Conservation (phyloP, 2,888 invertebrate species). For the Frankliniella fusca region DNA sequence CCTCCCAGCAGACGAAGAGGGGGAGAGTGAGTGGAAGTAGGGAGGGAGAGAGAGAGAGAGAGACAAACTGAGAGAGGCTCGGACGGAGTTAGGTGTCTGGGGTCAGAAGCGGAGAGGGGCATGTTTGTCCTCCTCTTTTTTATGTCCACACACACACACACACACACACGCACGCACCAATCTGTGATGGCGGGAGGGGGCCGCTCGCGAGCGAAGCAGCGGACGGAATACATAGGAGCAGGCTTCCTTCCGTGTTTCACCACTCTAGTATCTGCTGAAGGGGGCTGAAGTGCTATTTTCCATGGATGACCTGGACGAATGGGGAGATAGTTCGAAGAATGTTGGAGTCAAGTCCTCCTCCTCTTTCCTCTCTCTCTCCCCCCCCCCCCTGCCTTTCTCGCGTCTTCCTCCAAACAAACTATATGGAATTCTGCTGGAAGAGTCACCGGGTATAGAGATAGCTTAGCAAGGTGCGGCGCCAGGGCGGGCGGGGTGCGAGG, state of each 20-base stretch:
- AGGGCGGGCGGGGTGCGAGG: not conserved
- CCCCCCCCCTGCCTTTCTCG: not conserved
- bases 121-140: slow-evolving; percentile 9
- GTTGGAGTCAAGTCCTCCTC: not conserved
- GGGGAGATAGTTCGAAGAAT: not conserved
- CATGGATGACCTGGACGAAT: not conserved
- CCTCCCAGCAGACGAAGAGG: not conserved
- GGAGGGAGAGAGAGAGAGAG: too few relatives aligned
- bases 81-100: slow-evolving; percentile 5
- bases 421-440: not conserved
- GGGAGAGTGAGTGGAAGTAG: not conserved
- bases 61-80: not conserved
- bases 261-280: not conserved
- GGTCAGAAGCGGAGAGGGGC: not conserved
- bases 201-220: not conserved
- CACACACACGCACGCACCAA: not conserved
- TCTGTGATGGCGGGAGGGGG: not conserved
- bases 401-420: not conserved
- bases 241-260: not conserved
- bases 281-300: not conserved
- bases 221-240: not conserved
- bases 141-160: not conserved
- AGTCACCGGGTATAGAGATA: not conserved
- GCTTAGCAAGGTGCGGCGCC: not conserved
- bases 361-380: not conserved